Conservation (phyloP, 92 coral and sea anemone genomes). For the Umimayanthus kanabou region DNA sequence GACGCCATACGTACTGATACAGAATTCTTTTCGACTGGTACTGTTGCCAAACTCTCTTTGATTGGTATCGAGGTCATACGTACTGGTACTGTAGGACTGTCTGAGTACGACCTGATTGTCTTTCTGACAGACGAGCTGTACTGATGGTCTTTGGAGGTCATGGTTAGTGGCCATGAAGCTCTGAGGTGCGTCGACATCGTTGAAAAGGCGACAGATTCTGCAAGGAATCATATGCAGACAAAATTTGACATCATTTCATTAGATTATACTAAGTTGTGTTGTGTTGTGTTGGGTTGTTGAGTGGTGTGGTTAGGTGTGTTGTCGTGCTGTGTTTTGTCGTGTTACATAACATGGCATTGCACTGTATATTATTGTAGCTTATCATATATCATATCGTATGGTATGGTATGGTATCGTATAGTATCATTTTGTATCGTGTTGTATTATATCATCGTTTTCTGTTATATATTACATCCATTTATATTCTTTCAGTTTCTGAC, state of each 20-base stretch:
- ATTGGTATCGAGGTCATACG: neutral
- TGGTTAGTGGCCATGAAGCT: neutral
- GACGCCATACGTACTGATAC: neutral
- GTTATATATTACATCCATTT: too few species aligned
- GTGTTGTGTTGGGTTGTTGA: too few species aligned
- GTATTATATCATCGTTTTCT: too few species aligned
- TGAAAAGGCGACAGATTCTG: neutral
- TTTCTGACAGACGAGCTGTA: neutral
- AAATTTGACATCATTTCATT: too few species aligned
- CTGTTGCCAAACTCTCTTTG: neutral
- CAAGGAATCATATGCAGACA: neutral
- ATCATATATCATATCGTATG: neutral
- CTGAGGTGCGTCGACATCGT: neutral
- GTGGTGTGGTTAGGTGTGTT: too few species aligned
- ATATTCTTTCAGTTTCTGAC: too few species aligned
- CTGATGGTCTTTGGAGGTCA: neutral
- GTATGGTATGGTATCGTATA: too few species aligned
- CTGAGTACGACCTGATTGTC: neutral
- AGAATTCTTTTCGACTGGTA: neutral
- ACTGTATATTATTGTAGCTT: neutral
- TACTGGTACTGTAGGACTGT: neutral
- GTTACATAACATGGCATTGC: too few species aligned
- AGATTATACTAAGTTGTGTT: too few species aligned
- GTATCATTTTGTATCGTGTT: too few species aligned
- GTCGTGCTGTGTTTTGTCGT: too few species aligned